Evolutionary conservation across 2,888 invertebrate species (phyloP).

Genomic region (Cyaniris semiargus): DNA sequence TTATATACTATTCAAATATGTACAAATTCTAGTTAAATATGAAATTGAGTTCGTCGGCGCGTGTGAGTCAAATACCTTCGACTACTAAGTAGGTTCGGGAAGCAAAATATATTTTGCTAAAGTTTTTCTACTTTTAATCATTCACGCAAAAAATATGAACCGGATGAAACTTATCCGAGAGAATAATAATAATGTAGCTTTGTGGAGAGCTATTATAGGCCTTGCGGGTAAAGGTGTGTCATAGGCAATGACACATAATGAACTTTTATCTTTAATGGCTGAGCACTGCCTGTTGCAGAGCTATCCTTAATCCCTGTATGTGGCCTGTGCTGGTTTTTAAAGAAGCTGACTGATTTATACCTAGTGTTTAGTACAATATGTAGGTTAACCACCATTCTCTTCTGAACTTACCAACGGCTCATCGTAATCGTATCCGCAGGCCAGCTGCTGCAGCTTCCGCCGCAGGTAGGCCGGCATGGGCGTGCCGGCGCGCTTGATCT

Average conservation of each 20-base stretch:
- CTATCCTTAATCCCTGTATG: no score
- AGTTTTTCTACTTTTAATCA: not conserved
- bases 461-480: conserved; percentile 57
- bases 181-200: not conserved
- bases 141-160: not conserved
- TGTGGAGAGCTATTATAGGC: not conserved
- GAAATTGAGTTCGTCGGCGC: not conserved
- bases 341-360: no score
- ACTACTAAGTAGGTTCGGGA: not conserved
- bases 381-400: no score
- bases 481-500: conserved; percentile 53
- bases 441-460: conserved; percentile 51
- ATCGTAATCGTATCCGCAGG: conserved; percentile 56
- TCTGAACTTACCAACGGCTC: conserved; percentile 56
- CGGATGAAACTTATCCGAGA: not conserved
- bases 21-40: not conserved
- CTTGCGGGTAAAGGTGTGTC: no score
- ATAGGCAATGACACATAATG: not conserved
- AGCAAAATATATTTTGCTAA: not conserved
- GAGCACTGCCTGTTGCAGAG: no score
- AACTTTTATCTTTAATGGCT: not conserved
- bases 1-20: no score
- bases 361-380: no score
- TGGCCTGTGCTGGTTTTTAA: no score
- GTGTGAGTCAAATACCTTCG: not conserved